Base-by-base conservation (phyloP, 1,140 invertebrate genomes). In the Rhyzopertha dominica region DNA sequence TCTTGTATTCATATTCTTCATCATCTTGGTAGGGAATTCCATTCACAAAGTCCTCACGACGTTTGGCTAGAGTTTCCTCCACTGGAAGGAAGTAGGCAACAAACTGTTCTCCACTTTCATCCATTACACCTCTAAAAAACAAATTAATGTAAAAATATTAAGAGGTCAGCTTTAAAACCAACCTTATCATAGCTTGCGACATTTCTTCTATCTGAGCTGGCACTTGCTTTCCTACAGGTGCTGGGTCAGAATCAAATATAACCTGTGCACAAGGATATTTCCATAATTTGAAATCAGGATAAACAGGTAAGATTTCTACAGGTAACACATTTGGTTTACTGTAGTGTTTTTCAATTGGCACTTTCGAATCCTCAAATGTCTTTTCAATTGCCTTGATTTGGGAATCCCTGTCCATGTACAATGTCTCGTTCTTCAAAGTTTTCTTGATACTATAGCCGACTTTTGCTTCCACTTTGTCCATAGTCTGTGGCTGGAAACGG, bases 381-480 rank as follows among this genome's bases (percentile, higher is more conserved):
- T 95, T 95, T 56, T 98, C 91, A 59, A 99, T 99, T 39, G 94
- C 93, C 66, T 85, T 85, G 57, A 99, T 95, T 74, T 99, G 96
- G 68, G 90, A 93, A 20, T 98, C 94, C 45, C 92, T 77, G 68
- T 98, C 95, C 83, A 96, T 90, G 61, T 97, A 98, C 9, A 97
- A 67, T 31, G 90, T 90, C 66, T 97, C 93, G 66, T 95, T 93
- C 66, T 90, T 92, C 51, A 96, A 81, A 60, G 82, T 90, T 63
- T 95, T 96, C 61, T 97, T 97, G 44, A 98, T 93, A 72, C 89
- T 95, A 66, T 92, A 98, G 61, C 96, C 95, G 58, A 99, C 94
- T 79, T 95, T 96, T 18, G 93, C 91, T 76, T 98, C 94, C 61
- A 94, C 90, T 76, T 96, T 96, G 57, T 97, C 93, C 74, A 93